Evolutionary conservation across 2,888 invertebrate genomes (phyloP).

Genomic region (Tromatobia lineatoria): DNA sequence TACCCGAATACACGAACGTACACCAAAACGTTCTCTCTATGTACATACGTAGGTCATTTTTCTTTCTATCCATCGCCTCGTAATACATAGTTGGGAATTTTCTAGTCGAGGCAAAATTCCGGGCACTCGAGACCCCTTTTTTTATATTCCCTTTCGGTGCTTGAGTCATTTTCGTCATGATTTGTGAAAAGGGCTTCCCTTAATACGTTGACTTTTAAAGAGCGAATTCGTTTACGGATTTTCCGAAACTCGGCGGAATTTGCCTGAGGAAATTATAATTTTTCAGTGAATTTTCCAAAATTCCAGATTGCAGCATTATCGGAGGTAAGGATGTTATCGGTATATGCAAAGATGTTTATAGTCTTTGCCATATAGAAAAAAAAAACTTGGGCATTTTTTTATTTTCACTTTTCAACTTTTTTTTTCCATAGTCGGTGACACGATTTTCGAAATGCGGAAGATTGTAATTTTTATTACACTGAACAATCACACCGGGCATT

Average conservation of each 20-base stretch:
- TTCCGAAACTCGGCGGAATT: too few relatives aligned
- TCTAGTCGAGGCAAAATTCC: not conserved
- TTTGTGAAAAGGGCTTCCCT: not conserved
- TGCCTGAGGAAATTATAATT: not conserved
- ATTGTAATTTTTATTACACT: too few relatives aligned
- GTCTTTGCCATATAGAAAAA: too few relatives aligned
- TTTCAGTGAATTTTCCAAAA: too few relatives aligned
- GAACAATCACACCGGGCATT: too few relatives aligned
- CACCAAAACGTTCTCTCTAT: conserved; percentile 37
- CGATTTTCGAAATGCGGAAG: too few relatives aligned
- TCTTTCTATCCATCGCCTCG: not conserved
- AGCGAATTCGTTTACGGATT: not conserved
- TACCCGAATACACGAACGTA: not conserved
- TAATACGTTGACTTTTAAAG: not conserved
- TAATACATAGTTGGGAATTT: conserved; percentile 3
- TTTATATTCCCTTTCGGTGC: not conserved
- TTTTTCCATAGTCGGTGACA: too few relatives aligned
- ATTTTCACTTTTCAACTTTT: too few relatives aligned
- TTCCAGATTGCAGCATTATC: too few relatives aligned
- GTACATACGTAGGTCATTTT: conserved; percentile 33
- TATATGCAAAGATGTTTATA: too few relatives aligned
- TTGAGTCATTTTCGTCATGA: not conserved
- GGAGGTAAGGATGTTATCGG: too few relatives aligned
- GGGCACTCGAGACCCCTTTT: not conserved
- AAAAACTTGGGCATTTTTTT: too few relatives aligned